Base-by-base conservation (phyloP, 2,888 invertebrate genomes). In the Parasteatoda lunata region DNA sequence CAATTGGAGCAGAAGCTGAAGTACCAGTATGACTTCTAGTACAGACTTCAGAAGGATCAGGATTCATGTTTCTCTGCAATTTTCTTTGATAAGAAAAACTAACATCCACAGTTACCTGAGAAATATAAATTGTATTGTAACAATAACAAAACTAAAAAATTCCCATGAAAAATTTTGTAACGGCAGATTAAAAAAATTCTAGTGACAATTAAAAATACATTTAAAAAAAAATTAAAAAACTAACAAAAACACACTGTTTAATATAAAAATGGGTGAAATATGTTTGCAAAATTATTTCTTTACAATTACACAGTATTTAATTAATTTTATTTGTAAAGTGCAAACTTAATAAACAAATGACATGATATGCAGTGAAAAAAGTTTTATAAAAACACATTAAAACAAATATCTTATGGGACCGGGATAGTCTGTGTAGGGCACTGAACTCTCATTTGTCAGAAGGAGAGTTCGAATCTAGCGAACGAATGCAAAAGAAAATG, bases 1-100 rank as follows among this genome's bases (percentile, higher is more conserved):
- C 98, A 88, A 98, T 92, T 0, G 98, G 98, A 1, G 98, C 98
- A 3, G 97, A 97, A 0, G 98, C 97, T 3, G 97, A 97, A 0
- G 97, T 98, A 48, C 97, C 97, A 0, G 97, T 97, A 92, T 98
- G 97, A 65, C 77, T 84, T 73, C 87, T 88, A 3, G 91, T 91
- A 71, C 91, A 91, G 3, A 89, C 68, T 8, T 87, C 72, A n/a
- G 69, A 54, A 48, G 84, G 30, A 80, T 89, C 80, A 15, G 89
- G 89, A 64, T 76, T 83, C n/a, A 64, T 48, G 5, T 79, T 85
- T 45, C 77, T 79, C 80, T 77, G 54, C 7, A 89, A n/a, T 45
- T 88, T 75, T 13, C 85, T 71, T 70, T 89, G 84, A 71, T 89
- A 89, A 49, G 88, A 70, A 68, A 71, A 89, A 77, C 89, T 88